Percentiles rank a stretch among this genome's conserved stretches.
Evolutionary conservation across 1,140 invertebrate species (phyloP).

Genomic region (Lineus longissimus): DNA sequence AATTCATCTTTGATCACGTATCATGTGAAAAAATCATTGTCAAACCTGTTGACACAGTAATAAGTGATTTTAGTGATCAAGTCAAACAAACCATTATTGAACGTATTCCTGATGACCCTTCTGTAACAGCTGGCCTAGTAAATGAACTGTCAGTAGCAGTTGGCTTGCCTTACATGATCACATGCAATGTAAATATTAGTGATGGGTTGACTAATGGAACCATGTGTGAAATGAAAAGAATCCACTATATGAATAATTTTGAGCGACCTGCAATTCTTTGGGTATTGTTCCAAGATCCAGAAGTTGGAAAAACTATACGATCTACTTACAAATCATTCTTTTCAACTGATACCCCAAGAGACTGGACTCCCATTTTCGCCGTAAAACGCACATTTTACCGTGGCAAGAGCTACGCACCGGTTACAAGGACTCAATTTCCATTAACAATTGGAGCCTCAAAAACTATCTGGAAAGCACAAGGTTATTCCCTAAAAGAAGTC

Average conservation of each 20-base stretch:
- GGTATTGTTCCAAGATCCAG: neutral
- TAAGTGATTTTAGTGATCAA: neutral
- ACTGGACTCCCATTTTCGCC: constrained; percentile 2
- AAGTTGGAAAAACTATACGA: neutral
- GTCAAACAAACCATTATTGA: neutral
- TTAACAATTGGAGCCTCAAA: neutral
- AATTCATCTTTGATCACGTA: neutral
- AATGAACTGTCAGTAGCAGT: neutral
- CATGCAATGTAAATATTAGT: neutral
- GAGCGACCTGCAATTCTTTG: neutral
- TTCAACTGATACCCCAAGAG: neutral
- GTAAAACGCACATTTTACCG: neutral
- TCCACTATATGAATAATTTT: neutral
- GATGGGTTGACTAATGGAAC: neutral
- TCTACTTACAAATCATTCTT: neutral
- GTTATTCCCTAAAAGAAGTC: neutral
- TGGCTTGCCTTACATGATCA: neutral
- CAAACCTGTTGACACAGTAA: neutral
- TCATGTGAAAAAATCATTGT: neutral
- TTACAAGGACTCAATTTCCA: neutral
- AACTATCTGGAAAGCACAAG: neutral
- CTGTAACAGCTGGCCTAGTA: neutral
- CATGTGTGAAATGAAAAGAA: neutral
- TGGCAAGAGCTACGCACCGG: neutral
- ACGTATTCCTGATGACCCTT: neutral